phyloP scores from a whole-genome alignment of 2,797 vertebrate genomes.

The Acestrorhynchus altus region DNA sequence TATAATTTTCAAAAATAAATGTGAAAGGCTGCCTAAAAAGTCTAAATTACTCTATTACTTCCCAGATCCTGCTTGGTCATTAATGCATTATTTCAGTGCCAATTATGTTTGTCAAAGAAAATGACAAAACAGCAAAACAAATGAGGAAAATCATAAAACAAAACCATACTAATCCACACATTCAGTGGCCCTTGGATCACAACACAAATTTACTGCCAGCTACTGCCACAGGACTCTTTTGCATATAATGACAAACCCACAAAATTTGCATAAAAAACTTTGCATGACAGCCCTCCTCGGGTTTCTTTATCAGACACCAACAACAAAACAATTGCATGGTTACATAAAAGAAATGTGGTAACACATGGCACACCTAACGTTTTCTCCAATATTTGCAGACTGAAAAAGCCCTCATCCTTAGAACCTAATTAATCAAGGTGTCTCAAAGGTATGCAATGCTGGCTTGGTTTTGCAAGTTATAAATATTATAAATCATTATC shows the following conservation, averaged over 20 bases:
- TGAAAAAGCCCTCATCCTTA: background rate
- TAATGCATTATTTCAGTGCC: background rate
- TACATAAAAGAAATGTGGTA: background rate
- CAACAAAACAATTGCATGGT: background rate
- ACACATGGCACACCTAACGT: background rate
- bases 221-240: constrained; percentile 37
- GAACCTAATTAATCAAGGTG: background rate
- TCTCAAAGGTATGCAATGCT: no score
- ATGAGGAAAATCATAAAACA: background rate
- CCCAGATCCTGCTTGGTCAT: no score
- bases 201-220: background rate
- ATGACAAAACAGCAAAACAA: background rate
- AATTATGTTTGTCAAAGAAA: background rate
- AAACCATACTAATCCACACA: no score
- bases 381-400: background rate
- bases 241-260: constrained; percentile 44
- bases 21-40: no score
- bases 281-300: constrained; percentile 52
- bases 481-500: no score
- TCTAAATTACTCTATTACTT: no score
- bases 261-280: constrained; percentile 56
- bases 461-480: no score
- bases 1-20: no score
- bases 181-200: constrained; percentile 2
- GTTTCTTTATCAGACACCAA: constrained; percentile 18